Conservation (phyloP, 2,888 invertebrate species). For the Megamerina dolium region DNA sequence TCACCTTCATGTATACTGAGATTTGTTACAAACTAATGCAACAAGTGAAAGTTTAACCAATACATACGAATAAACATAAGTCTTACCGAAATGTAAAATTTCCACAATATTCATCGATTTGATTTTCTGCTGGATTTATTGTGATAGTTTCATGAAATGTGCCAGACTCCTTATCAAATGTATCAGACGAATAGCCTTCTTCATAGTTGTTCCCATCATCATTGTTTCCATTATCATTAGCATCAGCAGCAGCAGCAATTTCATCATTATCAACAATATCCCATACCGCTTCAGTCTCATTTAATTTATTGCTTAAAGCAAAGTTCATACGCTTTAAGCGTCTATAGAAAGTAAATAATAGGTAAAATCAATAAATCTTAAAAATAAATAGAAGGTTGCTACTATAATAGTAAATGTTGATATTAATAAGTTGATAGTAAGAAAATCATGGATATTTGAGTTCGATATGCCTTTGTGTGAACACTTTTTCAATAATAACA, state of each 20-base stretch:
- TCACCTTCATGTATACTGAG: no score
- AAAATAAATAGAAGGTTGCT: no score
- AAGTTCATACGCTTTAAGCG: conserved; percentile 21
- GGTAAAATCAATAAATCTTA: no score
- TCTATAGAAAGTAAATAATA: conserved; percentile 12
- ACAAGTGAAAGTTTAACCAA: no score
- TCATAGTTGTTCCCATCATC: conserved; percentile 21
- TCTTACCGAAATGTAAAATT: conserved; percentile 51
- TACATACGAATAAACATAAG: no score
- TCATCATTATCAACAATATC: conserved; percentile 15
- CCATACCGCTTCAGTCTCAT: conserved; percentile 12
- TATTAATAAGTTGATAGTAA: no score
- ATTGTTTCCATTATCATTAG: conserved; percentile 7
- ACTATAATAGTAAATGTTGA: no score
- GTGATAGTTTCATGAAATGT: conserved; percentile 50
- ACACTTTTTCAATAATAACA: no score
- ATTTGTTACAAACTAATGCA: no score
- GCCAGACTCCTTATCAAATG: conserved; percentile 33
- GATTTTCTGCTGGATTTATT: conserved; percentile 49
- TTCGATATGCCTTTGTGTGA: no score
- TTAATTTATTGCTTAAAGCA: conserved; percentile 15
- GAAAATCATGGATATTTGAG: no score
- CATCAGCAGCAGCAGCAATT: no score
- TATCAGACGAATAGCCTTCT: conserved; percentile 35
- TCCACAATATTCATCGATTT: conserved; percentile 53